Base-by-base conservation (phyloP, 2,113 vertebrate species). In the Alethe diademata region DNA sequence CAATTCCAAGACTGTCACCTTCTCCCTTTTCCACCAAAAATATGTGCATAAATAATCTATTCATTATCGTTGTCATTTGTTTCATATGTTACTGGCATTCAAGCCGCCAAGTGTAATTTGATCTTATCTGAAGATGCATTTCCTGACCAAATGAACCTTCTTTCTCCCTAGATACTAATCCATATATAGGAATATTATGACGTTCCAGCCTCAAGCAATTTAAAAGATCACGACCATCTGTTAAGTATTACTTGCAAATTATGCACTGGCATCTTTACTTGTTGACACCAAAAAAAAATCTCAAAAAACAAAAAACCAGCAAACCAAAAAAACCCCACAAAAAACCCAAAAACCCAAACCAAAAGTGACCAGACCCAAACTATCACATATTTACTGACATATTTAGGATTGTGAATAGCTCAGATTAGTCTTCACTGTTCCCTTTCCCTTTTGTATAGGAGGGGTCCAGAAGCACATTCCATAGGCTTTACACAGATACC, bases 241-340 rank as follows among this genome's bases (percentile, higher is more conserved):
- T 60, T 96, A 81, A 11, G 7, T 66, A 80, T 54, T 64, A 86
- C 48, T 70, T 81, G 75, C 50, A 92, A 93, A 93, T 93, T 85
- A 86, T 23, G 3, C 51, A 50, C 45, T 58, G 56, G 36, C 48
- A 87, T 73, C 28, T 50, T 82, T 56, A 88, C 23, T 81, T 17
- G 3, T 58, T 74, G 35, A 88, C 36, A 10, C 3, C 2, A 10
- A 10, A 40, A 47, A 65, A 17, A n/a, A 13, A 9, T 3, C 12
- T 10, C 31, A 22, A 67, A 22, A 69, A 40, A 40, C 40, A 40
- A 40, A 43, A 43, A 43, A 19, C 42, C 42, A 43, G 19, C 43
- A 43, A 43, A 43, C 17, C 42, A 43, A 43, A 43, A 43, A 43
- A 43, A 43, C 8, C 19, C 19, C 18, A 7, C 42, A 43, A 43